Conservation (phyloP, 2,113 vertebrate species). For the Eurypyga helias region DNA sequence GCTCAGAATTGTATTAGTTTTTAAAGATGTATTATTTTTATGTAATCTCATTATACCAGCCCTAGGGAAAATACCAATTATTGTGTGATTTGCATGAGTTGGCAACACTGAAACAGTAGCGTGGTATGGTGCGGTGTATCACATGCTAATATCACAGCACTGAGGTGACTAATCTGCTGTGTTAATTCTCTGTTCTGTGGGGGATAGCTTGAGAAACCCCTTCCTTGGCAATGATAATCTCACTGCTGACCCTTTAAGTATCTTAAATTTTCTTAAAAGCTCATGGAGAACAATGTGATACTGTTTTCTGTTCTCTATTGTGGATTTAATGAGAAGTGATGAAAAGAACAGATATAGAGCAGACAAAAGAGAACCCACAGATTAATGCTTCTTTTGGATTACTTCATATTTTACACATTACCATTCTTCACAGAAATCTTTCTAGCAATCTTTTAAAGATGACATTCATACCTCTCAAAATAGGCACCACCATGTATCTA, state of each 20-base stretch:
- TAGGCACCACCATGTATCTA: background rate
- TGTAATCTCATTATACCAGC: constrained; percentile 58
- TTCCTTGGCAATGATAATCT: background rate
- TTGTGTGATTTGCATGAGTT: constrained; percentile 64
- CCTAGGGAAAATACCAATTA: constrained; percentile 66
- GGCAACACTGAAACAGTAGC: background rate
- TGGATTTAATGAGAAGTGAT: background rate
- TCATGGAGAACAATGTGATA: background rate
- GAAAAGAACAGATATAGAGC: background rate
- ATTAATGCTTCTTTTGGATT: background rate
- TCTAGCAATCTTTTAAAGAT: background rate
- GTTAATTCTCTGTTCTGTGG: background rate
- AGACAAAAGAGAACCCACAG: background rate
- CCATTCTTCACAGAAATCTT: background rate
- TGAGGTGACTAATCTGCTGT: constrained; percentile 41
- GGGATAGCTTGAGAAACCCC: background rate
- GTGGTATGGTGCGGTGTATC: background rate
- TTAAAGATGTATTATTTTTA: constrained; percentile 52
- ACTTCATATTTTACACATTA: background rate
- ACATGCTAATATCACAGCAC: constrained; percentile 17
- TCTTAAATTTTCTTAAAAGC: background rate
- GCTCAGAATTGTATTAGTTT: constrained; percentile 49
- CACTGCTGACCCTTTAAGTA: background rate
- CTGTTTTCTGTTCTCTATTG: background rate
- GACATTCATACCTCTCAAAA: background rate